Percentiles rank a stretch among this genome's conserved stretches.
Conservation (phyloP, 2,888 invertebrate species). For the Andrena praecox region DNA sequence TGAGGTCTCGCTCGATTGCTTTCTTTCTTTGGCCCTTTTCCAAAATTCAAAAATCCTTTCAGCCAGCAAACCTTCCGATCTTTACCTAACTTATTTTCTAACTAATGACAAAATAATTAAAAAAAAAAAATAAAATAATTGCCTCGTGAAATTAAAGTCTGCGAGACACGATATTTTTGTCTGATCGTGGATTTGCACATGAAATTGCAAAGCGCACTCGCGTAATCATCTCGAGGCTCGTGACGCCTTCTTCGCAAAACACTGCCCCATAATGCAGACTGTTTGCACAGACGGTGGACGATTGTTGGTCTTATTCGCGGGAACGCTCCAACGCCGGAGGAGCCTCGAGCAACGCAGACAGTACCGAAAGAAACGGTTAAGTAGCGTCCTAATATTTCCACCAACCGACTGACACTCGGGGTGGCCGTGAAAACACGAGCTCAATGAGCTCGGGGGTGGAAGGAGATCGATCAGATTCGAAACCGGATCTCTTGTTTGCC, state of each 20-base stretch:
- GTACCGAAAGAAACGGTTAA: not conserved
- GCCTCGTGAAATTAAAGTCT: no score
- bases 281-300: slow-evolving; percentile 50
- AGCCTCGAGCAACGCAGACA: not conserved
- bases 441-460: not conserved
- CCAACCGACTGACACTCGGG: not conserved
- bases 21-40: not conserved
- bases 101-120: no score
- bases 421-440: not conserved
- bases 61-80: not conserved
- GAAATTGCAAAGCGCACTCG: no score
- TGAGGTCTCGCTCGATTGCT: not conserved
- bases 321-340: not conserved
- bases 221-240: not conserved
- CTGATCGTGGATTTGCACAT: no score
- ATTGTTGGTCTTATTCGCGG: slow-evolving; percentile 23
- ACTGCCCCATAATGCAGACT: slow-evolving; percentile 22
- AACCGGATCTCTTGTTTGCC: not conserved
- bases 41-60: not conserved
- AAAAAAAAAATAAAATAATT: no score
- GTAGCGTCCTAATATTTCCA: not conserved
- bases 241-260: slow-evolving; percentile 13
- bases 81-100: no score
- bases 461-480: not conserved
- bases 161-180: no score